These are phyloP conservation scores for Odobenus rosmarus DNA, from an alignment of 2,113 vertebrate genomes.

Conservation along the genomic window DNA sequence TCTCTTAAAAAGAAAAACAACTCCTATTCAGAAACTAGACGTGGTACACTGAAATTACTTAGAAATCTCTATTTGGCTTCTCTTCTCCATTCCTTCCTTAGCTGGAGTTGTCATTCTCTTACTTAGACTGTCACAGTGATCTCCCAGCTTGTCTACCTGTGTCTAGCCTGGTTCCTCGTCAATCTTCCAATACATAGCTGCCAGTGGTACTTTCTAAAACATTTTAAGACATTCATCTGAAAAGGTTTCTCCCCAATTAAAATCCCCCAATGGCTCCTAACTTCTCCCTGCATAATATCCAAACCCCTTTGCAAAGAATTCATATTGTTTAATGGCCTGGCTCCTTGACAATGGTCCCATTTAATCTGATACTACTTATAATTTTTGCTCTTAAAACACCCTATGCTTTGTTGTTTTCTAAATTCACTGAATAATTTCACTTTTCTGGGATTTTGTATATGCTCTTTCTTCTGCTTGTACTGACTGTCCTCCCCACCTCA, in stretches of 20 bases:
- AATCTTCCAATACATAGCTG: neutral
- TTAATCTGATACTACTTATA: neutral
- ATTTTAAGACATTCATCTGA: neutral
- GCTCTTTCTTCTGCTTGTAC: neutral
- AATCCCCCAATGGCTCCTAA: neutral
- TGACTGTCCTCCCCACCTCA: neutral
- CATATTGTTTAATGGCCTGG: neutral
- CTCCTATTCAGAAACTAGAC: neutral
- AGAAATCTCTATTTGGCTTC: neutral
- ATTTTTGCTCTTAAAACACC: neutral
- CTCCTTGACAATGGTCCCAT: neutral
- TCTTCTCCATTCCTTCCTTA: neutral
- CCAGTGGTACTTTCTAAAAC: neutral
- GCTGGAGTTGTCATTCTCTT: neutral
- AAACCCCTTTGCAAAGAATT: neutral
- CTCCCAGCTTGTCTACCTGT: neutral
- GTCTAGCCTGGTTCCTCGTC: neutral
- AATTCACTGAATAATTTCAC: neutral
- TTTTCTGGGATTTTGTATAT: neutral
- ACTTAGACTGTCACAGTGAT: neutral
- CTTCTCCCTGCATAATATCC: neutral
- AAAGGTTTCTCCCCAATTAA: neutral
- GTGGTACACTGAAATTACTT: neutral
- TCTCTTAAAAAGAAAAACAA: conserved; percentile 21
- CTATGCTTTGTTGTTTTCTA: neutral